Evolutionary conservation across 2,797 vertebrate species (phyloP), one percentile per base, ranked within the genome.

Genomic region (Melanogrammus aeglefinus): DNA sequence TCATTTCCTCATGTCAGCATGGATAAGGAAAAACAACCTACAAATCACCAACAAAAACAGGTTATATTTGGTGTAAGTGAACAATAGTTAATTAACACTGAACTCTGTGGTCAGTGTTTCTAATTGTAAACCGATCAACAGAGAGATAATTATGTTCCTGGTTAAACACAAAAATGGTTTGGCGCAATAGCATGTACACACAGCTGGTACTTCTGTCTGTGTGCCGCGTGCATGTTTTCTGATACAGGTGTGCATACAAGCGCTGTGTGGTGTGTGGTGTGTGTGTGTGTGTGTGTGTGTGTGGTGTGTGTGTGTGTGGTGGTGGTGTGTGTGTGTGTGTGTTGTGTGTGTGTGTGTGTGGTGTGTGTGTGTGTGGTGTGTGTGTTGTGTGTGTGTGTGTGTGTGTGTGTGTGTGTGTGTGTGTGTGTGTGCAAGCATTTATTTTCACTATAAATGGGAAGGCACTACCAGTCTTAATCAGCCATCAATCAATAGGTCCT

Each of bases 131-230:
- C 84, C 78, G 70, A 81, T 80, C 73, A 76, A 83, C 81, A 84
- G 83, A 74, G 66, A 57, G 57, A 89, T 91, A 90, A 91, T 89
- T 82, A 81, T 82, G 84, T 89, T 88, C 81, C 76, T 51, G 77
- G 82, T 78, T 80, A 79, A 47, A 87, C 66, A 33, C 84, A 86
- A 82, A 87, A n/a, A 87, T 80, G 77, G 79, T 79, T 85, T 83
- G 79, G 77, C 74, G n/a, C 74, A 84, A 81, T 79, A 78, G 78
- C 76, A 80, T 86, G 86, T 86, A 78, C 78, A 74, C 81, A 76
- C 83, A 86, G 88, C 86, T 85, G 89, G 83, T 78, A 83, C 79
- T 69, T 71, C 69, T 77, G 74, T 78, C 81, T 80, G 63, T 77
- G 3, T 70, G 44, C 8, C 8, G 71, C n/a, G 39, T 74, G 73